Evolutionary conservation across 2,888 invertebrate species (phyloP).

Genomic region (Cosmia trapezina): DNA sequence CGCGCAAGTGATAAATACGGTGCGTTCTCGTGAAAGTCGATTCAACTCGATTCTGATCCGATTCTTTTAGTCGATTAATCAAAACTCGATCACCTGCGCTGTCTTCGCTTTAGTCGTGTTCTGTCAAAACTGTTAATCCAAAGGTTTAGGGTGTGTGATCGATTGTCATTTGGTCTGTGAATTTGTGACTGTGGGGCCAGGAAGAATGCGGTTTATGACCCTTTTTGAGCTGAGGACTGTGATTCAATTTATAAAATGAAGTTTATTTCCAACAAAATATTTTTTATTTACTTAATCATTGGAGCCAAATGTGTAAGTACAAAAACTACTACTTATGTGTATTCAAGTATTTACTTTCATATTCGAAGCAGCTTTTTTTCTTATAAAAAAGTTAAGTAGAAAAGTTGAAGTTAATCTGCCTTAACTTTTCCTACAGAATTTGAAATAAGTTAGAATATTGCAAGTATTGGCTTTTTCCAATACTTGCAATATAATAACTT

Average conservation of each 20-base stretch:
- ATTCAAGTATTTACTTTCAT: neutral
- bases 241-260: neutral
- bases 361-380: neutral
- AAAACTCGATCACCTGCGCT: slow-evolving; percentile 75
- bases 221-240: neutral
- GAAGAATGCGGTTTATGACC: slow-evolving; percentile 11
- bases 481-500: neutral
- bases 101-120: slow-evolving; percentile 68
- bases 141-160: slow-evolving; percentile 76
- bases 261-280: neutral
- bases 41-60: slow-evolving; percentile 67
- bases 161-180: slow-evolving; percentile 70
- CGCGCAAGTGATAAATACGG: slow-evolving; percentile 44
- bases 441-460: no score
- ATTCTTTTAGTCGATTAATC: slow-evolving; percentile 76
- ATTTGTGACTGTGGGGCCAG: slow-evolving; percentile 42
- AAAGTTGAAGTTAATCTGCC: no score
- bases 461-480: no score
- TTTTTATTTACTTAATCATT: no score
- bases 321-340: neutral
- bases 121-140: slow-evolving; percentile 77
- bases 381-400: neutral
- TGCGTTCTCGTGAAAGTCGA: slow-evolving; percentile 54
- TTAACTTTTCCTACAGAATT: neutral
- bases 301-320: neutral